Evolutionary conservation across 1,140 invertebrate genomes (phyloP).

Genomic region (Ceratina australensis): DNA sequence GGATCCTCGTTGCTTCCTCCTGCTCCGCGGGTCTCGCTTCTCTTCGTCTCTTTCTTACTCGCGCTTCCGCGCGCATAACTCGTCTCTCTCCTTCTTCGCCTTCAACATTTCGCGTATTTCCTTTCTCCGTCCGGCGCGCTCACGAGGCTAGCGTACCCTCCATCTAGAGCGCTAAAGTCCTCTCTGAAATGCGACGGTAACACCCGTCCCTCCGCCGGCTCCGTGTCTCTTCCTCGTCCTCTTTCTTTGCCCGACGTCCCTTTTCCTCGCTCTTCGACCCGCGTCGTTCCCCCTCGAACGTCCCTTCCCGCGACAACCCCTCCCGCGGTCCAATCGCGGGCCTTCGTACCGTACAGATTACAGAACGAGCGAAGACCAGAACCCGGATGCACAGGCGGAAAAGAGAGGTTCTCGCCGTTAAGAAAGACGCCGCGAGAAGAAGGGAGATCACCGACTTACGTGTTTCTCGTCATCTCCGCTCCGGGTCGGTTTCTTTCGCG

Average conservation of each 20-base stretch:
- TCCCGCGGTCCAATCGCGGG: constrained; percentile 71
- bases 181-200: constrained; percentile 76
- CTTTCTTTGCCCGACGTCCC: constrained; percentile 26
- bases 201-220: constrained; percentile 52
- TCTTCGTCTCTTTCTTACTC: constrained; percentile 26
- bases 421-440: constrained; percentile 39
- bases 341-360: constrained; percentile 73
- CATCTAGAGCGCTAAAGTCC: constrained; percentile 71
- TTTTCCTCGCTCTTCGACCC: constrained; percentile 42
- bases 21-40: constrained; percentile 12
- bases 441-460: constrained; percentile 40
- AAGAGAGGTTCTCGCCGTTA: constrained; percentile 32
- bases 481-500: constrained; percentile 28
- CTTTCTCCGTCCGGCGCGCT: constrained; percentile 36
- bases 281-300: constrained; percentile 19
- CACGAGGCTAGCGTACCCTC: constrained; percentile 64
- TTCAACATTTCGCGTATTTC: constrained; percentile 42
- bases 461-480: constrained; percentile 51
- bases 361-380: constrained; percentile 67
- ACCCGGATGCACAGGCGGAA: constrained; percentile 25
- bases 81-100: constrained; percentile 37
- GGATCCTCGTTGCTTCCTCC: constrained; percentile 48
- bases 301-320: constrained; percentile 59
- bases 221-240: constrained; percentile 41
- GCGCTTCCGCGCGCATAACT: constrained; percentile 21